phyloP scores from a whole-genome alignment of 2,888 invertebrate genomes.

The Sinhomidia bicolor region DNA sequence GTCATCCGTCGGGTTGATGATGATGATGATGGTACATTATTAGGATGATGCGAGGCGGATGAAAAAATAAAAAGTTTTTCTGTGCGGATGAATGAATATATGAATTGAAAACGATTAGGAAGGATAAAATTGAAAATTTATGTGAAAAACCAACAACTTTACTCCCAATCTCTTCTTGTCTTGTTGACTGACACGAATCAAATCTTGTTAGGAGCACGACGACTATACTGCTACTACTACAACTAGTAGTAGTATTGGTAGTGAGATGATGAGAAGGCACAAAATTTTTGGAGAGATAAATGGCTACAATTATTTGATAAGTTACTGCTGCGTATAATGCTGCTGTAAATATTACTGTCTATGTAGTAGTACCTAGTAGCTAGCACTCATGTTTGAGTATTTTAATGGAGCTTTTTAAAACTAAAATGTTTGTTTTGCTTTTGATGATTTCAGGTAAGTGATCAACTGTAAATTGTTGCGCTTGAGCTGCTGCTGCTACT shows the following conservation, averaged over 20 bases:
- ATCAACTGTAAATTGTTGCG: neutral
- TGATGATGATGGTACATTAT: too few relatives aligned
- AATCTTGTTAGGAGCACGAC: neutral
- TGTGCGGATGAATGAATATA: neutral
- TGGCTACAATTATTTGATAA: neutral
- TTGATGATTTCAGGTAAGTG: constrained; percentile 26
- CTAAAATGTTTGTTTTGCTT: neutral
- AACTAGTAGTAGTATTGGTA: too few relatives aligned
- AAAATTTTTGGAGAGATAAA: neutral
- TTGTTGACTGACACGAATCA: neutral
- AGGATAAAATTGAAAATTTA: constrained; percentile 6
- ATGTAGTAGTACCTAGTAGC: neutral
- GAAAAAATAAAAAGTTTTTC: too few relatives aligned
- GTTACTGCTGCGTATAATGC: too few relatives aligned
- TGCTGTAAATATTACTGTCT: too few relatives aligned
- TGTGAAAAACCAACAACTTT: neutral
- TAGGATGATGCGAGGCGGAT: too few relatives aligned
- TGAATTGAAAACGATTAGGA: neutral
- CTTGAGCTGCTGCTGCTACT: too few relatives aligned
- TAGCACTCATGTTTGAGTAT: neutral
- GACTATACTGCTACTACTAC: too few relatives aligned
- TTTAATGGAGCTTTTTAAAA: neutral
- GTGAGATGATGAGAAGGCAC: neutral
- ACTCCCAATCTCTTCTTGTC: neutral
- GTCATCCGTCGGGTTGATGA: too few relatives aligned